A percentile compares a stretch with the other conserved stretches of the same genome.
phyloP scores from a whole-genome alignment of 2,113 vertebrate species.

The Microtus montanus region DNA sequence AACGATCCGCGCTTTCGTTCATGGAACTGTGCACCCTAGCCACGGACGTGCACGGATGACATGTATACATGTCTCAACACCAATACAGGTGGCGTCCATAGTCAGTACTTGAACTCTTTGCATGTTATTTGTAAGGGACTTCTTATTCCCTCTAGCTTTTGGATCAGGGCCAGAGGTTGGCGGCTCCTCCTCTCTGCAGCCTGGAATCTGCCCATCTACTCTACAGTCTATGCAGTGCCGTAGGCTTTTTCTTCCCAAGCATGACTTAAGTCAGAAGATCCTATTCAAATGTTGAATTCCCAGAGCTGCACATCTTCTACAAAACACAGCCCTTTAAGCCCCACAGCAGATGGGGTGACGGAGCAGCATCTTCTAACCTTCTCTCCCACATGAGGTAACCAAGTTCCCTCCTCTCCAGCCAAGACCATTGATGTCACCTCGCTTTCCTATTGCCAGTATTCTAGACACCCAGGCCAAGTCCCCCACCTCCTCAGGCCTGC shows the following conservation, averaged over 20 bases:
- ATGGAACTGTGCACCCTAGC: background rate
- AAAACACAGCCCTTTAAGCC: background rate
- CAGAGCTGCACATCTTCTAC: background rate
- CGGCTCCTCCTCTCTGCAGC: background rate
- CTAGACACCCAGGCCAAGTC: background rate
- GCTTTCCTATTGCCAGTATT: background rate
- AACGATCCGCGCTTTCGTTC: background rate
- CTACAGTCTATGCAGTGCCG: background rate
- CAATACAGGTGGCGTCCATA: background rate
- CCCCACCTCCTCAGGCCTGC: background rate
- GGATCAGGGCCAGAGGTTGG: background rate
- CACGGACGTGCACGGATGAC: background rate
- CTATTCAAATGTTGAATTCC: background rate
- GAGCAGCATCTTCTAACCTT: background rate
- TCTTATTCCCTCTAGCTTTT: background rate
- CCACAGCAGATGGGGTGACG: background rate
- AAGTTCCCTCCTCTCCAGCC: background rate
- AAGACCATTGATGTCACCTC: background rate
- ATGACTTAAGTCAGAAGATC: background rate
- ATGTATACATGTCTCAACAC: background rate
- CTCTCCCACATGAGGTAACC: background rate
- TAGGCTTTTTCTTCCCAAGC: background rate
- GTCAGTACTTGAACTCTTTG: background rate
- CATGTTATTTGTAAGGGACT: background rate
- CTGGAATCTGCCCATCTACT: background rate